Evolutionary conservation across 2,888 invertebrate species (phyloP), one percentile per base, ranked within the genome.

Genomic region (Pristionchus maxplancki): DNA sequence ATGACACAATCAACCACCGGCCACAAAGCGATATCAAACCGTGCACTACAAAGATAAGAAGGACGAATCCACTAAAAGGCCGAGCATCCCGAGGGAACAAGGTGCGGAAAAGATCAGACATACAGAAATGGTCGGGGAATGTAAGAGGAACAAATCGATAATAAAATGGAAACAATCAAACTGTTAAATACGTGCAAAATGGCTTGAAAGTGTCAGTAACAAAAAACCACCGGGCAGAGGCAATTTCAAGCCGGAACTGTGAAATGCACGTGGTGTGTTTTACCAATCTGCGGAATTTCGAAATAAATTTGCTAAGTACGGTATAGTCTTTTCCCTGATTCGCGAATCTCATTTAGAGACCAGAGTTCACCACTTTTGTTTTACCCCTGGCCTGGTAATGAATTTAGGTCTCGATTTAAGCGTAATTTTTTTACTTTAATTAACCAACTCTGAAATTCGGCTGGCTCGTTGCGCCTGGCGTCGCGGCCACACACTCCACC

Each of bases 31-130:
- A 40, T 78, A 78, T 78, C 78, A 78, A 40, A 48, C 40, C n/a
- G 44, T 78, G 78, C 78, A 44, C 78, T 78, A 78, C 78, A 78
- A 24, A 78, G 78, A 78, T 78, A 78, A 78, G n/a, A 78, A 78
- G 44, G 78, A 13, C 78, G 44, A n/a, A 13, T 28, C 11, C 28
- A 78, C 78, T 78, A 40, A 28, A n/a, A 40, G 78, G n/a, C 44
- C 40, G 34, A 2, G 78, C 17, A 37, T 78, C 74, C 1, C 8
- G 44, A 9, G 24, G 74, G 44, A 78, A 78, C 13, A 67, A 9
- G 67, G 34, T 31, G 67, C 31, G 31, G 34, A 20, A 67, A 31
- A 34, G 67, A 17, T 8, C n/a, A 58, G n/a, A n/a, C 24, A 58
- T 5, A 24, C 58, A 58, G 5, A 58, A n/a, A n/a, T 24, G 20